phyloP scores from a whole-genome alignment of 2,113 vertebrate species.

The Pyxicephalus adspersus region DNA sequence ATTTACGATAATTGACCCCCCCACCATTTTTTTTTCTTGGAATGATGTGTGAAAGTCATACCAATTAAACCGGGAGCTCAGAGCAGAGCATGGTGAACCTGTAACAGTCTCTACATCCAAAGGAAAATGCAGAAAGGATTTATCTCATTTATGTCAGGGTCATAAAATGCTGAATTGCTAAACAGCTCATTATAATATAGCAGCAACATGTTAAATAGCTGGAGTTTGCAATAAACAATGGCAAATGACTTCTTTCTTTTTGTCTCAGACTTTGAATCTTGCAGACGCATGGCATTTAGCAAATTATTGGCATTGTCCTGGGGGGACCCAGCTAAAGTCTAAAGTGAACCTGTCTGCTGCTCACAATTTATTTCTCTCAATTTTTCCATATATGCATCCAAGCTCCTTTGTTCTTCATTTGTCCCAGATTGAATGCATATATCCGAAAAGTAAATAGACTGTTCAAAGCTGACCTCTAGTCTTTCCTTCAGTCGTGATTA shows the following conservation, averaged over 20 bases:
- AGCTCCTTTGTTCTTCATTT: too few species aligned
- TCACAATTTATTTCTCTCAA: too few species aligned
- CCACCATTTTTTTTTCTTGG: constrained; percentile 7
- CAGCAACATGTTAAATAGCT: constrained; percentile 28
- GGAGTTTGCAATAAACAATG: constrained; percentile 41
- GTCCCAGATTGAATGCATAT: too few species aligned
- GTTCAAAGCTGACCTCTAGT: too few species aligned
- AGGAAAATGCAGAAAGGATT: constrained; percentile 24
- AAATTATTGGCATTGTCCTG: background rate
- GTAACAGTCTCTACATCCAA: constrained; percentile 17
- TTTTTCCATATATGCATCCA: too few species aligned
- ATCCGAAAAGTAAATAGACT: too few species aligned
- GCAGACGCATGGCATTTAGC: background rate
- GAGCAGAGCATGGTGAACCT: constrained; percentile 3
- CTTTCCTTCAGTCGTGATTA: too few species aligned
- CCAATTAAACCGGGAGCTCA: constrained; percentile 26
- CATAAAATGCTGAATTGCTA: constrained; percentile 47
- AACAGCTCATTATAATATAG: constrained; percentile 41
- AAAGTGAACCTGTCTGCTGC: background rate
- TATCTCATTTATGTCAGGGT: constrained; percentile 34
- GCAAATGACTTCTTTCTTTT: background rate
- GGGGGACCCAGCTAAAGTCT: background rate
- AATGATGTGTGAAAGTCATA: constrained; percentile 44
- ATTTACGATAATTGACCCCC: constrained; percentile 46
- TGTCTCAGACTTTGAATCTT: constrained; percentile 8